A percentile compares a stretch with the other conserved stretches of the same genome.
These are phyloP conservation scores for Apostichopus leukothele DNA, from an alignment of 53 echinoderm and acorn worm species.

Conservation along the genomic window DNA sequence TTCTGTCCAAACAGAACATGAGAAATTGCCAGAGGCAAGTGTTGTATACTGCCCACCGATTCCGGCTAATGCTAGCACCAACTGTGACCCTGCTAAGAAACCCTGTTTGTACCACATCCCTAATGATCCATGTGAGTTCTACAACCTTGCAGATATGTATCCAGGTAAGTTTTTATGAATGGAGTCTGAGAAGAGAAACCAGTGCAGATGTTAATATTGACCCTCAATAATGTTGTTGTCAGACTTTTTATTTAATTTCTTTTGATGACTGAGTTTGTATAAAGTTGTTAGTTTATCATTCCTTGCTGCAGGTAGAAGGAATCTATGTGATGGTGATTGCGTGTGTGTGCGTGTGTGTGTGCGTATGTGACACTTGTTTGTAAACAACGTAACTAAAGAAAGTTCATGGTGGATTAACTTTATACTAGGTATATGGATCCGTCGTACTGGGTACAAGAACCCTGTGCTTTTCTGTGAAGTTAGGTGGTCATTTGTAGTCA, in stretches of 20 bases:
- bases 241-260: background rate
- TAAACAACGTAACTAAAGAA: too few species aligned
- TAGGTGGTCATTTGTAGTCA: too few species aligned
- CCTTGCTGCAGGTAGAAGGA: too few species aligned
- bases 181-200: background rate
- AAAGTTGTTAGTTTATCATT: too few species aligned
- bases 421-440: too few species aligned
- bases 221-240: background rate
- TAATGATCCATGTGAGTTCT: slow-evolving; percentile 86
- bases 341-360: too few species aligned
- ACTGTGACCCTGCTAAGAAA: slow-evolving; percentile 60
- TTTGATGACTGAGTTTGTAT: too few species aligned
- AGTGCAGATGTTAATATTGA: background rate
- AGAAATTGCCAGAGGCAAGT: slow-evolving; percentile 50
- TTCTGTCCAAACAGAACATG: background rate
- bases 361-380: too few species aligned
- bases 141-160: slow-evolving; percentile 81
- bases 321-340: too few species aligned
- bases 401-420: too few species aligned
- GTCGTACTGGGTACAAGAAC: too few species aligned
- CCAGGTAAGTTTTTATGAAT: slow-evolving; percentile 61
- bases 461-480: too few species aligned
- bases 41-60: slow-evolving; percentile 68
- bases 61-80: slow-evolving; percentile 75
- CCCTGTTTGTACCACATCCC: slow-evolving; percentile 81